Evolutionary conservation across 2,113 vertebrate species (phyloP).

Genomic region (Leucosticte australis): DNA sequence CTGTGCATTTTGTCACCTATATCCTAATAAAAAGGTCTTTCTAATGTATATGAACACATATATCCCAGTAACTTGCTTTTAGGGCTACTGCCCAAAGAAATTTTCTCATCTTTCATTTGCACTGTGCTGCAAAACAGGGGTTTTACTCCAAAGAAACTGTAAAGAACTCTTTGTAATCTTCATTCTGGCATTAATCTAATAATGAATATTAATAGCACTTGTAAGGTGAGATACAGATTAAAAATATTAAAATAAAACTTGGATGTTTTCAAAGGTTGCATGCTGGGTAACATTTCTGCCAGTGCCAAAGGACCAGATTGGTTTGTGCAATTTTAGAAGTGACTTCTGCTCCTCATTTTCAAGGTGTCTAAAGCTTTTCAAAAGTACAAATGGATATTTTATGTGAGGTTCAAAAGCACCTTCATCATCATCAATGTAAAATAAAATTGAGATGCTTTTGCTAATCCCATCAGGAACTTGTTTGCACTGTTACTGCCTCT

Average conservation of each 20-base stretch:
- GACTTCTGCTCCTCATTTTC: background rate
- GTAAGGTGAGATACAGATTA: constrained; percentile 37
- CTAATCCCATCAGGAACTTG: background rate
- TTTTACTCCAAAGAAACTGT: constrained; percentile 33
- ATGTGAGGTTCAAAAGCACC: background rate
- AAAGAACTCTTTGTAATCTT: constrained; percentile 5
- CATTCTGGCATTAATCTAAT: constrained; percentile 41
- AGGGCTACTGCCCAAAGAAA: constrained; percentile 13
- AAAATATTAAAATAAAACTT: constrained; percentile 43
- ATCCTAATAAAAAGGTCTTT: constrained; percentile 28
- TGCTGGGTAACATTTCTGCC: background rate
- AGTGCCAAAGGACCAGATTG: constrained; percentile 13
- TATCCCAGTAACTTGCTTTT: background rate
- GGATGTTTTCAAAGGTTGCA: constrained; percentile 32
- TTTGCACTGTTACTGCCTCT: background rate
- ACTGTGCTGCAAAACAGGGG: background rate
- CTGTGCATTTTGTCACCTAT: constrained; percentile 17
- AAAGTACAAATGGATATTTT: background rate
- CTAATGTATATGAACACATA: background rate
- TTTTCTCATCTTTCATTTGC: constrained; percentile 10
- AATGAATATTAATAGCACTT: constrained; percentile 53
- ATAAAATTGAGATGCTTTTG: background rate
- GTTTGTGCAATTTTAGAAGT: constrained; percentile 5
- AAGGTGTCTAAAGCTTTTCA: background rate
- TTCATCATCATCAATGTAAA: background rate